Evolutionary conservation across 2,797 vertebrate genomes (phyloP).

Genomic region (Mormyrops boulengeri): DNA sequence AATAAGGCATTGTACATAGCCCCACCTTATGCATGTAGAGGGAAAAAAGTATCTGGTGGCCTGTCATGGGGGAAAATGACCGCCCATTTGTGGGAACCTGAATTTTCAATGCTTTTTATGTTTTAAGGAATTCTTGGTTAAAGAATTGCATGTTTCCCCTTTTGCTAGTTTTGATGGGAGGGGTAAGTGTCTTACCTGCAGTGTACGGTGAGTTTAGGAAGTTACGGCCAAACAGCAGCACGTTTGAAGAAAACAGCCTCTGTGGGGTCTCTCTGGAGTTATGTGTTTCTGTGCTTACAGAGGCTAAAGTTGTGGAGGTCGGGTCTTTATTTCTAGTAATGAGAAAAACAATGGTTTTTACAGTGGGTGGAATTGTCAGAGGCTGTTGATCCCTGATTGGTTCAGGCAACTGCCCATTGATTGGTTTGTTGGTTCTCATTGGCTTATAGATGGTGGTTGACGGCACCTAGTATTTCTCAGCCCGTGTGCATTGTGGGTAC

Average conservation of each 20-base stretch:
- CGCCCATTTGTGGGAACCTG: neutral
- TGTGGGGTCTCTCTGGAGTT: neutral
- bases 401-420: neutral
- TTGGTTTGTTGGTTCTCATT: neutral
- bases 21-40: neutral
- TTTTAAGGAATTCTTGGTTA: neutral
- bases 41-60: neutral
- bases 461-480: neutral
- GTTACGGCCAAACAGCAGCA: no score
- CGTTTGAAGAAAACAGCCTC: neutral
- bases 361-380: neutral
- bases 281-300: neutral
- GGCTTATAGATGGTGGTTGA: neutral
- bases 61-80: neutral
- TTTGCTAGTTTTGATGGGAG: neutral
- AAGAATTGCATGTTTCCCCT: neutral
- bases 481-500: neutral
- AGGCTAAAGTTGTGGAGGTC: neutral
- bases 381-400: neutral
- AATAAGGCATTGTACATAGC: neutral
- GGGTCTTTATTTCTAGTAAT: neutral
- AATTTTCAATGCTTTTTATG: neutral
- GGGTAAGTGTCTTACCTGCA: neutral
- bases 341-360: neutral
- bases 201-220: neutral